Evolutionary conservation across 2,888 invertebrate genomes (phyloP), one percentile per base, ranked within the genome.

Genomic region (Caenorhabditis panamensis): DNA sequence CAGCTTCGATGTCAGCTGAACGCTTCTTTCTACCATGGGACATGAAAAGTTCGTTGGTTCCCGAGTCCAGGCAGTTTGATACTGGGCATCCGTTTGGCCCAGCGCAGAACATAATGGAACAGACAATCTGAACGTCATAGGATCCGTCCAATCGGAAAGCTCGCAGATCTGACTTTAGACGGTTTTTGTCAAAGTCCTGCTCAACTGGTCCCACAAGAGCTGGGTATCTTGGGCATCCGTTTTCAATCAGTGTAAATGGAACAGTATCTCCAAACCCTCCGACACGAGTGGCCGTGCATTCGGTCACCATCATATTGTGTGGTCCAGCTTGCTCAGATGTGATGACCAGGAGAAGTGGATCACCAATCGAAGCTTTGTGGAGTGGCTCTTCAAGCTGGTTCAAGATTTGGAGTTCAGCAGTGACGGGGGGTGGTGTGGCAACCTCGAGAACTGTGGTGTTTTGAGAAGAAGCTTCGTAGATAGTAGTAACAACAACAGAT

Each of bases 281-380:
- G 56, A 90, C 88, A 36, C 91, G 82, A 9, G 88, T 91, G 22
- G 91, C 91, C n/a, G 88, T 88, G 76, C 91, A 91, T 61, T 91
- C 91, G 64, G 91, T 89, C 36, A 91, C 82, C 91, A 91, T 91
- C 91, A 91, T 91, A 79, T 91, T 91, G 83, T 89, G 89, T 8
- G 91, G 91, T 24, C 90, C 90, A 56, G 91, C 90, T 80, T 91
- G 91, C 20, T 90, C 90, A 18, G 88, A 88, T 49, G 88, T 87
- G 78, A 90, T 87, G 20, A 89, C 88, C 63, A 91, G 71, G 44
- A 86, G 78, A 3, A 91, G 82, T 69, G 88, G 88, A 61, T 91
- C 90, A 59, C 91, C 91, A 71, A 91, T 91, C 18, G 90, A 87
- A 8, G 91, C 88, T 79, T 88, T 88, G 53, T 87, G 86, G 53